A percentile compares a stretch with the other conserved stretches of the same genome.
phyloP scores from a whole-genome alignment of 1,140 invertebrate species.

The Penaeus indicus region DNA sequence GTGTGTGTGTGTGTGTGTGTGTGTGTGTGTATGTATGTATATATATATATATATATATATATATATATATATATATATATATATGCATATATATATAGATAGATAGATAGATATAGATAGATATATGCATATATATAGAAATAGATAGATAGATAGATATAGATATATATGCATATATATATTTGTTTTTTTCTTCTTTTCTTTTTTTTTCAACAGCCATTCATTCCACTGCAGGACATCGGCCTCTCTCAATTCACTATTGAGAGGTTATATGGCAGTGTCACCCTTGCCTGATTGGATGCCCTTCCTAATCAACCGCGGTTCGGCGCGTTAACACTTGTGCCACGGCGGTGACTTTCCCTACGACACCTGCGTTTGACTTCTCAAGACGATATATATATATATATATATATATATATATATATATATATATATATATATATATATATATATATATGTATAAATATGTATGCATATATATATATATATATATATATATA shows the following conservation, averaged over 20 bases:
- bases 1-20: constrained; percentile 1
- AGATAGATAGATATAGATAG: constrained; percentile 27
- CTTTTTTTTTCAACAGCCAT: too few species aligned
- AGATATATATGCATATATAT: neutral
- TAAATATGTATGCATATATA: neutral
- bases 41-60: constrained; percentile 40
- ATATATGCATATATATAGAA: constrained; percentile 39
- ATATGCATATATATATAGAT: constrained; percentile 10
- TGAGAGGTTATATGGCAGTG: too few species aligned
- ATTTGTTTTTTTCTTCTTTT: too few species aligned
- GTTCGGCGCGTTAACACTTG: too few species aligned
- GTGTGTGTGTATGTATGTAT: constrained; percentile 23
- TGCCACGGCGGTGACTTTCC: too few species aligned
- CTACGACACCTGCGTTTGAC: too few species aligned
- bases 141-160: constrained; percentile 35
- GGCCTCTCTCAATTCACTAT: too few species aligned
- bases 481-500: neutral
- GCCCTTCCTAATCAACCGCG: too few species aligned
- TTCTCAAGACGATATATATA: too few species aligned
- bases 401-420: too few species aligned
- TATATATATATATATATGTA: neutral
- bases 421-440: neutral
- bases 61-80: constrained; percentile 9
- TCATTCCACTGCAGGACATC: too few species aligned
- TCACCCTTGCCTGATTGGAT: too few species aligned